These are phyloP conservation scores for Mellivora capensis DNA, from an alignment of 2,113 vertebrate genomes.

Conservation along the genomic window DNA sequence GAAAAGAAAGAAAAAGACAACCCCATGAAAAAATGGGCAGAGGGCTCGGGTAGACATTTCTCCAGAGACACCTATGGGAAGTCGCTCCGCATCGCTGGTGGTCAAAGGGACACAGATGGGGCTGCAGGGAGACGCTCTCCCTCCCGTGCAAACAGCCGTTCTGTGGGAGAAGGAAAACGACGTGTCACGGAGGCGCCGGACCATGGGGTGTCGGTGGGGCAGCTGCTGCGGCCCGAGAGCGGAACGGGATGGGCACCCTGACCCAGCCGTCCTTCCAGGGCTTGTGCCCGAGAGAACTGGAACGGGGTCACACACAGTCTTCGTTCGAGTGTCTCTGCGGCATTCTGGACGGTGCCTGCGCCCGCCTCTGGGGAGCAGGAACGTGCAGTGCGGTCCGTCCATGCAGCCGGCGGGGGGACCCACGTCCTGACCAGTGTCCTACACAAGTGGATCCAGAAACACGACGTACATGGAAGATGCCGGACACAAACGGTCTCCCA, in stretches of 20 bases:
- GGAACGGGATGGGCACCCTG: background rate
- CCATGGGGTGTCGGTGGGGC: fast-evolving
- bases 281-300: background rate
- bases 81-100: background rate
- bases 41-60: background rate
- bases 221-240: background rate
- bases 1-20: no score
- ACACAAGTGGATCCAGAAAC: no score
- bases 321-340: no score
- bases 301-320: background rate
- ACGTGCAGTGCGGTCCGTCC: background rate
- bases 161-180: background rate
- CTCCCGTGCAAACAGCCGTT: no score
- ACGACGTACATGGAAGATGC: background rate
- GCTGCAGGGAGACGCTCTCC: background rate
- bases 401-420: background rate
- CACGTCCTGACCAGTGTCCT: no score
- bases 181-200: background rate
- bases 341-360: fast-evolving
- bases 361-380: fast-evolving
- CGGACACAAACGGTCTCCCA: no score
- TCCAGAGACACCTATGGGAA: background rate
- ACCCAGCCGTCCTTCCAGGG: background rate
- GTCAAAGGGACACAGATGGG: background rate
- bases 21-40: background rate